Evolutionary conservation across 2,113 vertebrate species (phyloP), one percentile per base, ranked within the genome.

Genomic region (Oriolus oriolus): DNA sequence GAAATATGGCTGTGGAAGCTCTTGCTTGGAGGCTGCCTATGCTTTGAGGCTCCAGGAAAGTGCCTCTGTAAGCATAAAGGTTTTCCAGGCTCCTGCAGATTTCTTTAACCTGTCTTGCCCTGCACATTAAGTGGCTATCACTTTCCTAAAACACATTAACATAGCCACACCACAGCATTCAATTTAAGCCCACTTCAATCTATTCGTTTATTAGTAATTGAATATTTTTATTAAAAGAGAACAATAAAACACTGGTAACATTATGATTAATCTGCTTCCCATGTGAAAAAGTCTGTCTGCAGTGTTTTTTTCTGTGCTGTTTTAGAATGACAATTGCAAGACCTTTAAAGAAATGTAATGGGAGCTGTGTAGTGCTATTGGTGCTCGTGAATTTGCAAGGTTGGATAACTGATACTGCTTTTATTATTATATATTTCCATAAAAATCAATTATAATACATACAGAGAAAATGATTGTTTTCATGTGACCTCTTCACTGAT

Each of bases 11-110:
- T 15, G 7, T 60, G 37, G 52, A 74, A 89, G 8, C 47, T 56
- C 33, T 65, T 56, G 1, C 17, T 57, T 83, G 33, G 17, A 9
- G 21, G 33, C 31, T 82, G 31, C 26, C 30, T 66, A 4, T 45
- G 16, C 24, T 30, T 82, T 6, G 3, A 35, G 14, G 9, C 6
- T 21, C 22, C 45, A 79, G 3, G 17, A 27, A 54, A 31, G 50
- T 17, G 4, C 26, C 15, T 64, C 28, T 65, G 22, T 21, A 45
- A 74, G 8, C 0, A 0, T 20, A 54, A 49, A 39, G 4, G 3
- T 64, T 88, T 68, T 33, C 39, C n/a, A 57, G 4, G 4, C 31
- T 70, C 45, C 41, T 84, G 27, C 23, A 70, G n/a, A 57, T 87
- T 80, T 37, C 17, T 70, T 89, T 76, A 39, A 22, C 22, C 11